These are phyloP conservation scores for Pyxicephalus adspersus DNA, from an alignment of 2,113 vertebrate species.

Conservation along the genomic window DNA sequence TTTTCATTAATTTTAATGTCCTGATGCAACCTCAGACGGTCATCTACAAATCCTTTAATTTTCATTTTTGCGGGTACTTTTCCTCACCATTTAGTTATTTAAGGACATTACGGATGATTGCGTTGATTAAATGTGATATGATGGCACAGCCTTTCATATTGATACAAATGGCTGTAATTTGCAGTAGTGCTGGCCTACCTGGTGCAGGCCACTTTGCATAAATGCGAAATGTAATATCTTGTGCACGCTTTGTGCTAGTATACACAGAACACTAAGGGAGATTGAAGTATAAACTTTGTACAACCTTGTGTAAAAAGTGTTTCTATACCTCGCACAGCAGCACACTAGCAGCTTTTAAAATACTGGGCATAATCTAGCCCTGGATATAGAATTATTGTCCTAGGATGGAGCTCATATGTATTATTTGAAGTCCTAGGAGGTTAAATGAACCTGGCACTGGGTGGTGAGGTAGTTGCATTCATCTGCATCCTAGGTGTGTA, in stretches of 20 bases:
- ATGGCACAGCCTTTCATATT: constrained; percentile 28
- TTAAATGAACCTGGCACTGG: too few species aligned
- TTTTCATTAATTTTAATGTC: not conserved
- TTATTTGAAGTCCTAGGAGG: too few species aligned
- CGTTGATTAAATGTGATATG: constrained; percentile 30
- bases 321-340: too few species aligned
- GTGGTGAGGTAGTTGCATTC: too few species aligned
- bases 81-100: constrained; percentile 9
- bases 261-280: not conserved
- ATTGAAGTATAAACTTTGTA: not conserved
- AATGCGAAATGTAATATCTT: constrained; percentile 10
- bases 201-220: constrained; percentile 9
- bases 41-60: constrained; percentile 19
- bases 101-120: constrained; percentile 22
- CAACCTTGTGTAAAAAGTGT: too few species aligned
- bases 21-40: not conserved
- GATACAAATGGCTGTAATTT: constrained; percentile 45
- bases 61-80: not conserved
- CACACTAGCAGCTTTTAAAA: too few species aligned
- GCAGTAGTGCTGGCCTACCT: constrained; percentile 16
- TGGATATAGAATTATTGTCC: too few species aligned
- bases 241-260: not conserved
- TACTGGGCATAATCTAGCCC: too few species aligned
- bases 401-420: too few species aligned
- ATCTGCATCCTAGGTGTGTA: too few species aligned